Conservation (phyloP, 2,113 vertebrate species). For the Gracilinanus agilis region DNA sequence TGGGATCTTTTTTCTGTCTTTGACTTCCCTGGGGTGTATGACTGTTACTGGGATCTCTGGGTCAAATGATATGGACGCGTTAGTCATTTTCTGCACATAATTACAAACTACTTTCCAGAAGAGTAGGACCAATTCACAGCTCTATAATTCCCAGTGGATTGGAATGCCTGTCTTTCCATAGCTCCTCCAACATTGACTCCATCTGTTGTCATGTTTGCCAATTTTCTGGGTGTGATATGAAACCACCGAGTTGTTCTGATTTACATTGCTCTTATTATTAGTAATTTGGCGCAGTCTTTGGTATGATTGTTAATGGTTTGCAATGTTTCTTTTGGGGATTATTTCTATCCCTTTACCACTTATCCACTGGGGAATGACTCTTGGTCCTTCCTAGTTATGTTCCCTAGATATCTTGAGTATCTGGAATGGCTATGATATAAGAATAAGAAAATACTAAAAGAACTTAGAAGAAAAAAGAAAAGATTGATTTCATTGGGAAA, state of each 20-base stretch:
- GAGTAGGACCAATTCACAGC: background rate
- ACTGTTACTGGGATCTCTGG: background rate
- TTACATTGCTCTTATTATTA: background rate
- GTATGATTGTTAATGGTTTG: background rate
- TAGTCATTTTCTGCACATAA: background rate
- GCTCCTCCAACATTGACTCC: background rate
- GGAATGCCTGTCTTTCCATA: background rate
- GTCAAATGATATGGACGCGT: background rate
- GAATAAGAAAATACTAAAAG: background rate
- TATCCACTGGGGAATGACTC: too few relatives aligned
- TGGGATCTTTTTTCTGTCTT: background rate
- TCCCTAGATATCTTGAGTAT: background rate
- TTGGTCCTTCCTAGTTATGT: too few relatives aligned
- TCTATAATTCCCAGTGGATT: background rate
- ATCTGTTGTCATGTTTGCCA: background rate
- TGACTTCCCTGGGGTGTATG: background rate
- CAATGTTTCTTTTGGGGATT: too few relatives aligned
- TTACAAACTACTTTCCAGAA: background rate
- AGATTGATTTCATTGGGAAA: background rate
- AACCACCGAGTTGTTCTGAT: background rate
- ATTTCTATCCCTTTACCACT: too few relatives aligned
- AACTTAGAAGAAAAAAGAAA: background rate
- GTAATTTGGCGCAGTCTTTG: background rate
- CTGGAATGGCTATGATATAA: background rate
- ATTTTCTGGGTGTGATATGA: background rate